Conservation (phyloP, 1,140 invertebrate species). For the Aporrectodea caliginosa region DNA sequence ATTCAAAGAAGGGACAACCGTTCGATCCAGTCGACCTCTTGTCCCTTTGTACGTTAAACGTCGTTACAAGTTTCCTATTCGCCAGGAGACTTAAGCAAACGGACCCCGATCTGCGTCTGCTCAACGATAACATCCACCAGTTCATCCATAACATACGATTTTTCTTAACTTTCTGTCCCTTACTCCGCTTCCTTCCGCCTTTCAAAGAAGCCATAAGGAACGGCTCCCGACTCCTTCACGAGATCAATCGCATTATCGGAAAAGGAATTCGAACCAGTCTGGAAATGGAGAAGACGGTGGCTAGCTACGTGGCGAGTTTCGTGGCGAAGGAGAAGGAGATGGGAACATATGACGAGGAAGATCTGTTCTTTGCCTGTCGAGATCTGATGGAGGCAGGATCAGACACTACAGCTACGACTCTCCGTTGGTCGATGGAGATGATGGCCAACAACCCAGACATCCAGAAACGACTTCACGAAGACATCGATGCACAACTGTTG, state of each 20-base stretch:
- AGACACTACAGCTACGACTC: conserved; percentile 4
- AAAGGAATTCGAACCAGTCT: neutral
- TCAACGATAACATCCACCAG: neutral
- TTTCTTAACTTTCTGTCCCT: neutral
- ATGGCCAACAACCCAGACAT: conserved; percentile 47
- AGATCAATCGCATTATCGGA: neutral
- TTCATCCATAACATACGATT: neutral
- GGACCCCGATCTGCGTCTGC: neutral
- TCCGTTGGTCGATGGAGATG: neutral
- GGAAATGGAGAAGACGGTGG: conserved; percentile 28
- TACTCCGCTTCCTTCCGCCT: neutral
- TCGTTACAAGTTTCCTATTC: neutral
- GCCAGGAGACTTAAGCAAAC: neutral
- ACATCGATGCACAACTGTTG: conserved; percentile 47
- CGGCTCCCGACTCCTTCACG: neutral
- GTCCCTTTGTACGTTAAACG: neutral
- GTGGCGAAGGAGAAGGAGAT: neutral
- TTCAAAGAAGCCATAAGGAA: neutral
- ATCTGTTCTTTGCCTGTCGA: neutral
- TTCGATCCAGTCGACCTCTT: neutral
- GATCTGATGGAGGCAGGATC: conserved; percentile 11
- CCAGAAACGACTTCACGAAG: conserved; percentile 44
- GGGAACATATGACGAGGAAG: neutral
- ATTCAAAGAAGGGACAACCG: neutral
- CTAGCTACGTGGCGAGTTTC: conserved; percentile 10